Percentiles rank a stretch among this genome's conserved stretches.
phyloP scores from a whole-genome alignment of 1,140 invertebrate species.

The Matsumurasca onukii region DNA sequence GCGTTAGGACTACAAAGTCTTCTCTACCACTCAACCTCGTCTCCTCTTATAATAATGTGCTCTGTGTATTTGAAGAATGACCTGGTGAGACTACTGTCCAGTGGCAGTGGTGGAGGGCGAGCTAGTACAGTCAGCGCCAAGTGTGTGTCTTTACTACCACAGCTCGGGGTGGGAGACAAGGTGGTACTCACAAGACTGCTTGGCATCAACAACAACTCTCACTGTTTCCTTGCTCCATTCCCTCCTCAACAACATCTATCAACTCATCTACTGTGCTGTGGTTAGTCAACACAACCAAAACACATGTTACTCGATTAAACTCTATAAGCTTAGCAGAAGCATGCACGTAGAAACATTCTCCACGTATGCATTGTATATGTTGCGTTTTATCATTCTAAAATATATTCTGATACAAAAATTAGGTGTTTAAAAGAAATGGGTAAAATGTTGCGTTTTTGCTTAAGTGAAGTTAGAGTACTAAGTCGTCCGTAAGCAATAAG shows the following conservation, averaged over 20 bases:
- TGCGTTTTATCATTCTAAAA: neutral
- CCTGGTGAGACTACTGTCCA: neutral
- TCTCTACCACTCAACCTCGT: neutral
- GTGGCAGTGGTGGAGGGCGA: neutral
- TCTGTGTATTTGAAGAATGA: neutral
- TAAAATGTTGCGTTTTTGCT: too few relatives aligned
- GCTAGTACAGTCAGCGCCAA: neutral
- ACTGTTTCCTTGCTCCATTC: neutral
- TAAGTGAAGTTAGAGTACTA: too few relatives aligned
- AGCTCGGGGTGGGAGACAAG: constrained; percentile 19
- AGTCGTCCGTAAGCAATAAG: too few relatives aligned
- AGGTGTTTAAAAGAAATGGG: neutral
- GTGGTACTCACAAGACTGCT: constrained; percentile 1
- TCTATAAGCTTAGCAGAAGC: neutral
- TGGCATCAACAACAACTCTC: constrained; percentile 3
- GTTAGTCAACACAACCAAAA: neutral
- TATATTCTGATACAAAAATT: neutral
- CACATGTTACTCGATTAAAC: neutral
- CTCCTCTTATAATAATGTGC: neutral
- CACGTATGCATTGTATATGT: neutral
- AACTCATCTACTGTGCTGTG: neutral
- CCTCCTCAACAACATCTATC: neutral
- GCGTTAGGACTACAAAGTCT: neutral
- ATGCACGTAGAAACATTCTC: neutral
- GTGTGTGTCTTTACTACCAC: constrained; percentile 12